Base-by-base conservation (phyloP, 2,888 invertebrate genomes). In the Mesochorus sp. region DNA sequence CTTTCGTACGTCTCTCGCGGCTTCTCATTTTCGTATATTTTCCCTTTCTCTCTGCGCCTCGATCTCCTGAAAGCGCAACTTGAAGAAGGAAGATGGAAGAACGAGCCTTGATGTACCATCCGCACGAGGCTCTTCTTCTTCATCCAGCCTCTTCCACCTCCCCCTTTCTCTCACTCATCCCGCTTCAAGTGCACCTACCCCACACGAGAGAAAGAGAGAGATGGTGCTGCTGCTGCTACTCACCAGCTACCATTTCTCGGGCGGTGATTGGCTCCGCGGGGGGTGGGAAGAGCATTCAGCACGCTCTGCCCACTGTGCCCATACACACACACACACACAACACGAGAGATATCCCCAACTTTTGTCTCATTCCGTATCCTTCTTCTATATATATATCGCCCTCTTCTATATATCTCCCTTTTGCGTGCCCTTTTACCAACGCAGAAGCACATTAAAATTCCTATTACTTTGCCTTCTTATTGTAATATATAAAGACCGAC, bases 191-290 rank as follows among this genome's bases (percentile, higher is more conserved):
- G 64, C 17, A 47, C 57, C 44, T 19, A 66, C 37, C 17, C 19
- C 26, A 21, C 17, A n/a, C 2, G 34, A 26, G 10, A 39, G 53
- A 59, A 14, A 39, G 31, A 64, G 5, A n/a, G 37, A 53, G 71
- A 66, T 61, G 66, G 87, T 87, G 88, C 85, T 84, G 85, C 80
- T 84, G 83, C 85, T 55, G 80, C 81, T 82, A 82, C 82, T 78
- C 78, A 70, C 76, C 75, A 85, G 89, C 90, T 90, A 90, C 90
- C 89, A 90, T 90, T 89, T 90, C 90, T 90, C 87, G 88, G 87
- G 85, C 88, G 88, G 89, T 89, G 90, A 90, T 90, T 90, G 90
- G 89, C 90, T 89, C 91, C 79, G 89, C 90, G 84, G 90, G 90
- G 89, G 90, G 89, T 87, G 87, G 82, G 86, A 86, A 87, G 87